These are phyloP conservation scores for Scelioninae gen. 2 DNA, from an alignment of 2,888 invertebrate genomes.

Conservation along the genomic window DNA sequence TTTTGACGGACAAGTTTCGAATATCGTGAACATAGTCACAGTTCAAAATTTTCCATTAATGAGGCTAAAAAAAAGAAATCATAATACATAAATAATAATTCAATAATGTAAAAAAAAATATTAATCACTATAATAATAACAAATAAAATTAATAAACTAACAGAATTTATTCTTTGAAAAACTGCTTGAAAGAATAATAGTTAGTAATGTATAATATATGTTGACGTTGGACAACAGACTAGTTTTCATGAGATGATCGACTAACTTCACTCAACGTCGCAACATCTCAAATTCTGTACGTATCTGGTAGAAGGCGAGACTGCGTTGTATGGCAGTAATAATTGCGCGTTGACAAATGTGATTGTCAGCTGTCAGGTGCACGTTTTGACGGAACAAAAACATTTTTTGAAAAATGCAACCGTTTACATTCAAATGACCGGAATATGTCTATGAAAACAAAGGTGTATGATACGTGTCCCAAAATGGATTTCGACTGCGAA, in stretches of 20 bases:
- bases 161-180: too few relatives aligned
- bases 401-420: not conserved
- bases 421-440: not conserved
- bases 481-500: conserved; percentile 15
- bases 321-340: conserved; percentile 18
- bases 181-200: too few relatives aligned
- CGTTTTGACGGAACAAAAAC: conserved; percentile 7
- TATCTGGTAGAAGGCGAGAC: conserved; percentile 8
- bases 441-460: not conserved
- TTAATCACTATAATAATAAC: too few relatives aligned
- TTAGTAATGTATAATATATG: not conserved
- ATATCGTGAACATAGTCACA: not conserved
- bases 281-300: conserved; percentile 6
- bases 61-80: too few relatives aligned
- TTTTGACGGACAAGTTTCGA: not conserved
- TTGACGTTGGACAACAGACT: not conserved
- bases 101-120: too few relatives aligned
- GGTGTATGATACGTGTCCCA: not conserved
- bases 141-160: too few relatives aligned
- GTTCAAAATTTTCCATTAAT: not conserved
- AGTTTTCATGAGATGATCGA: not conserved
- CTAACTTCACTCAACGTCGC: conserved; percentile 5
- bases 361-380: conserved; percentile 25
- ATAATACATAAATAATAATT: too few relatives aligned
- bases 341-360: conserved; percentile 38